Base-by-base conservation (phyloP, 2,797 vertebrate species). In the Gila robusta region DNA sequence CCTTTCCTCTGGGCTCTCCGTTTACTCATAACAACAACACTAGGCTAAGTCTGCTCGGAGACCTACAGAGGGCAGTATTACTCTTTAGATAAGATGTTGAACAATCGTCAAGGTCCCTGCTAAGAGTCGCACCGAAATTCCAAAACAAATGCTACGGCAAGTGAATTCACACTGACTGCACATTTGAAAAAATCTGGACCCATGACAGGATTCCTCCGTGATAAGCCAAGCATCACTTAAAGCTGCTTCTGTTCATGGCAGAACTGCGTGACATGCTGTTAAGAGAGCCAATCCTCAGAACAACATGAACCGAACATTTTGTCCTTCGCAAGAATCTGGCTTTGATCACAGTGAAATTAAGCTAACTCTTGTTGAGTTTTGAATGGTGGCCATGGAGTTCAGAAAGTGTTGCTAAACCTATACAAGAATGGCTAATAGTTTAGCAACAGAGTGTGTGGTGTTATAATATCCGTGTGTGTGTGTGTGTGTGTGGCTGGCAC, bases 41-140 rank as follows among this genome's bases (percentile, higher is more conserved):
- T 9, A n/a, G 32, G 14, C 39, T 12, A 23, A 52, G 12, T 37
- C 11, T 73, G 21, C 26, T 80, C 1, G 0, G 1, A 47, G 9
- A 59, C 76, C 90, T 83, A 74, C 84, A 91, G 90, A 86, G 89
- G 90, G 88, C 90, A 89, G 86, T 89, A 62, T 89, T 89, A 77
- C 76, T 83, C 83, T 88, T 74, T 69, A 79, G 32, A 85, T 32
- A 2, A 70, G 12, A 62, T 26, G 2, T 6, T 1, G 19, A 70
- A 6, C 0, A 2, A 56, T 35, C 3, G 0, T 41, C 5, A 16
- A 14, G 12, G 67, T 69, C 54, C 37, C 39, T 28, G 12, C 41
- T 49, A 17, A 37, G 35, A 62, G 44, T 77, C 28, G 2, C 32
- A 54, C 47, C 9, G 32, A n/a, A 85, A 85, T 72, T 64, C 39